Evolutionary conservation across 2,888 invertebrate species (phyloP).

Genomic region (Acanthosepion lycidas): DNA sequence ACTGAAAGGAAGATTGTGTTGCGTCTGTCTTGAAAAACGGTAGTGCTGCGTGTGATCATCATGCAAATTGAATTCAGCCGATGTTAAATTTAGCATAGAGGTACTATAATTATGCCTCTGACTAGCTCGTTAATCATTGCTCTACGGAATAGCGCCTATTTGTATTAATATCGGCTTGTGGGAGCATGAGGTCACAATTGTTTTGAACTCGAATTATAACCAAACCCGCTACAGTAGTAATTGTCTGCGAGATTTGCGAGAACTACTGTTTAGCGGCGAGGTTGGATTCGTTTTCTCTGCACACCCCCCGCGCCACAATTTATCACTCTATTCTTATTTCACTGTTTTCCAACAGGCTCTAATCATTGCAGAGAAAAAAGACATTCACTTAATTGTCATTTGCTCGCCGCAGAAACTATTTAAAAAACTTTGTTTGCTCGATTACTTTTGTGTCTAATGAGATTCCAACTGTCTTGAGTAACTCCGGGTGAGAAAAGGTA

Average conservation of each 20-base stretch:
- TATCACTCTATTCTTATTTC: not conserved
- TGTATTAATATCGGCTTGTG: no score
- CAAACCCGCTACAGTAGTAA: no score
- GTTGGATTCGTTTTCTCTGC: not conserved
- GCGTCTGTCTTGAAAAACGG: no score
- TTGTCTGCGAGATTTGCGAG: not conserved
- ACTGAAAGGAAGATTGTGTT: no score
- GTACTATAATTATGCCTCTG: no score
- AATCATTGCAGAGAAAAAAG: not conserved
- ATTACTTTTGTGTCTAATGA: not conserved
- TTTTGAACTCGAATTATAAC: no score
- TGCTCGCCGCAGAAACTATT: not conserved
- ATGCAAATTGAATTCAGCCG: no score
- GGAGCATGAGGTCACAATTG: no score
- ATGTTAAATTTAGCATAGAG: no score
- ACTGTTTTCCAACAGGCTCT: not conserved
- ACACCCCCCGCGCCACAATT: not conserved
- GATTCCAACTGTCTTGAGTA: not conserved
- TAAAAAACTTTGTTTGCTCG: not conserved
- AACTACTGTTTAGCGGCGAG: not conserved
- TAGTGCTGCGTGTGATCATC: no score
- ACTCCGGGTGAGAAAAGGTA: not conserved
- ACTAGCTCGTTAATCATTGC: not conserved
- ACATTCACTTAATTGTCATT: conserved; percentile 4
- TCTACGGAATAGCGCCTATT: not conserved